Percentiles rank a stretch among this genome's conserved stretches.
phyloP scores from a whole-genome alignment of 2,797 vertebrate species.

The Gallirallus australis region DNA sequence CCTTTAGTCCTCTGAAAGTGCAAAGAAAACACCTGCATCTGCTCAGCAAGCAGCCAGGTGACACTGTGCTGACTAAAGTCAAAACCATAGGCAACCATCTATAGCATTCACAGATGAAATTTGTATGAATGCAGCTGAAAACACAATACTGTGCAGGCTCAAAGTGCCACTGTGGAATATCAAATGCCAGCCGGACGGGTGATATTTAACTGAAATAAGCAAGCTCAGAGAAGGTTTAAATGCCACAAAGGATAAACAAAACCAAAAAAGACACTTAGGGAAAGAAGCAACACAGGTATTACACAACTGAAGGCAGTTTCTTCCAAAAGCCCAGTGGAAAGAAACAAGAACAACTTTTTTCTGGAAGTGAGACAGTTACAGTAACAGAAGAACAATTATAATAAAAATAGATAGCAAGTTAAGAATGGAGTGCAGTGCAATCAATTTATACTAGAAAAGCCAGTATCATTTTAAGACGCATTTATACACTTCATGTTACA shows the following conservation, averaged over 20 bases:
- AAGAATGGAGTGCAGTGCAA: neutral
- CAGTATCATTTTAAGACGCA: neutral
- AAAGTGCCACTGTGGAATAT: neutral
- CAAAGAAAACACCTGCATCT: neutral
- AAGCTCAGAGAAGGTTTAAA: neutral
- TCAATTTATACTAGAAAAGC: neutral
- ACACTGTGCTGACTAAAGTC: neutral
- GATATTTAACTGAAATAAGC: neutral
- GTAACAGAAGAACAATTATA: neutral
- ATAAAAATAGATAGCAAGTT: neutral
- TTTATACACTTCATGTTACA: neutral
- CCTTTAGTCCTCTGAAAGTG: neutral
- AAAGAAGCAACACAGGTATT: neutral
- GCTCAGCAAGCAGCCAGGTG: neutral
- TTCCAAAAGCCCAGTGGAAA: neutral
- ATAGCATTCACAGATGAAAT: neutral
- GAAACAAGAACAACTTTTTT: neutral
- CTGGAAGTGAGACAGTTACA: neutral
- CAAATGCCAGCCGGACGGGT: neutral
- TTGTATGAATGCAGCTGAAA: neutral
- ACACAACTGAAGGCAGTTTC: neutral
- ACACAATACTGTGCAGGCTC: neutral
- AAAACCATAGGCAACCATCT: neutral
- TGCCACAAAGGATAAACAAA: neutral
- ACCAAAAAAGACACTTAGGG: neutral